phyloP scores from a whole-genome alignment of 2,113 vertebrate species.

The Elaphurus davidianus region DNA sequence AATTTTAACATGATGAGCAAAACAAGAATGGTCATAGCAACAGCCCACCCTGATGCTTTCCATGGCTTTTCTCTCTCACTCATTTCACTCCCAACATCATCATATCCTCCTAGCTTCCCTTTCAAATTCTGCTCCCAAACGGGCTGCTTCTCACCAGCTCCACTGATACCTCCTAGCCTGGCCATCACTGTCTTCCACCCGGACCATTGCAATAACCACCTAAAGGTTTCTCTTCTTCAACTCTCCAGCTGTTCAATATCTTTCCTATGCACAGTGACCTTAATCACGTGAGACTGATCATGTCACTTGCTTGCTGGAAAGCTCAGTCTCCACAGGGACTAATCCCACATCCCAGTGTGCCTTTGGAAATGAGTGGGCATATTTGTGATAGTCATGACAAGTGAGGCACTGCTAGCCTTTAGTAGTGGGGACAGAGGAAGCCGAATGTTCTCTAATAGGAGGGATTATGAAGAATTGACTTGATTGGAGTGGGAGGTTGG shows the following conservation, averaged over 20 bases:
- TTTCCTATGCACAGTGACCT: not conserved
- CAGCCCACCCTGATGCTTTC: not conserved
- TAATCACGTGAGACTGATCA: not conserved
- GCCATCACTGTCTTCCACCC: not conserved
- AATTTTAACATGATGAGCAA: not conserved
- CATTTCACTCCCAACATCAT: not conserved
- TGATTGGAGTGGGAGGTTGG: not conserved
- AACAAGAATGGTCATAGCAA: not conserved
- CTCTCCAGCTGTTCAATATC: not conserved
- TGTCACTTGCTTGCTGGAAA: not conserved
- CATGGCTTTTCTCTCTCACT: not conserved
- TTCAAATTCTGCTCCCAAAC: not conserved
- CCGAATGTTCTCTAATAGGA: not conserved
- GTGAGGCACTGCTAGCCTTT: not conserved
- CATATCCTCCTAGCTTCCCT: not conserved
- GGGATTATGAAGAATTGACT: not conserved
- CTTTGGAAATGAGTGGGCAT: not conserved
- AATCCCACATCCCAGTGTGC: not conserved
- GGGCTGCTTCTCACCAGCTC: not conserved
- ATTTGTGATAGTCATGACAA: not conserved
- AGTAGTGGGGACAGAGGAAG: not conserved
- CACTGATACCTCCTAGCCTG: not conserved
- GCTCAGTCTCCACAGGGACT: not conserved
- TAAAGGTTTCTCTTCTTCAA: not conserved
- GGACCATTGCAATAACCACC: not conserved